These are phyloP conservation scores for Perizoma affinitatum DNA, from an alignment of 2,888 invertebrate genomes.

Conservation along the genomic window DNA sequence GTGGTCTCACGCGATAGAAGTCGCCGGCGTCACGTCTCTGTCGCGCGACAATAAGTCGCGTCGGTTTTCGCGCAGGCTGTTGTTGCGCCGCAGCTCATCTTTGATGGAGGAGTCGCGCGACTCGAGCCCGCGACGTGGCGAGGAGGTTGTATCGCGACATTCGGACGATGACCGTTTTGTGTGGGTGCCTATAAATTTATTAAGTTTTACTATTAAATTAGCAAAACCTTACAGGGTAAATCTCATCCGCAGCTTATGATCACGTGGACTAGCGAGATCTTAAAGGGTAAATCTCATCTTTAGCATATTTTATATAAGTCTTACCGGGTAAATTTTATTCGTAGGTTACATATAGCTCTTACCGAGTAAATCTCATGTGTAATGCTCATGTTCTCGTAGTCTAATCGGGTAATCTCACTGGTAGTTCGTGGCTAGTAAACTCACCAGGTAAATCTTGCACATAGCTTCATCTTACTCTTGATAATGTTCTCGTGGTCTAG, in stretches of 20 bases:
- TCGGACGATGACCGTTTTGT: constrained; percentile 80
- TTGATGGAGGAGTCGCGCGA: constrained; percentile 65
- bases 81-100: constrained; percentile 73
- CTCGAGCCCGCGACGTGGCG: constrained; percentile 69
- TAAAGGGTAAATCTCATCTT: too few relatives aligned
- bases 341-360: too few relatives aligned
- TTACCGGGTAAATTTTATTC: too few relatives aligned
- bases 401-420: too few relatives aligned
- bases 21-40: constrained; percentile 57
- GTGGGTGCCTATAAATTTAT: constrained; percentile 62
- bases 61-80: constrained; percentile 68
- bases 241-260: constrained; percentile 21
- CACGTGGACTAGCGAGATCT: too few relatives aligned
- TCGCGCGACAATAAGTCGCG: constrained; percentile 56
- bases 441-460: constrained; percentile 69
- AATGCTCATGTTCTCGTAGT: too few relatives aligned
- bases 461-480: too few relatives aligned
- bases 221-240: neutral
- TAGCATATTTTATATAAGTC: too few relatives aligned
- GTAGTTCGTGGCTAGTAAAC: constrained; percentile 29
- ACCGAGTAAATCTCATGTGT: too few relatives aligned
- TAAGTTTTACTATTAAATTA: too few relatives aligned
- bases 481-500: constrained; percentile 82
- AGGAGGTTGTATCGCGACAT: constrained; percentile 70
- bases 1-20: constrained; percentile 66